phyloP scores from a whole-genome alignment of 2,797 vertebrate genomes.

The Sebastes wilsoni region DNA sequence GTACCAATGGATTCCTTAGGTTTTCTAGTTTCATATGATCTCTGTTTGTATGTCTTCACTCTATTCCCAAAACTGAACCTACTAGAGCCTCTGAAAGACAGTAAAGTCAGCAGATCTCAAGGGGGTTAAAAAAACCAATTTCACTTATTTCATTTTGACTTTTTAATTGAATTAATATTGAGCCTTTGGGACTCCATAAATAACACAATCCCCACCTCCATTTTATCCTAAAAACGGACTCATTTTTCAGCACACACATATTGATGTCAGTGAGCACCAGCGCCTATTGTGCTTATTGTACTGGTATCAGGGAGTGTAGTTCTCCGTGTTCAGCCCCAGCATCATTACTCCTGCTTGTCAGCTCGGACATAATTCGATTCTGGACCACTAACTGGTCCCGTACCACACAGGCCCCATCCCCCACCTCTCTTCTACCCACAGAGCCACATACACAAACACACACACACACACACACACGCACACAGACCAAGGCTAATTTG shows the following conservation, averaged over 20 bases:
- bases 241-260: background rate
- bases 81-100: no score
- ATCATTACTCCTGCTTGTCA: constrained; percentile 52
- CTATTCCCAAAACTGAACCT: no score
- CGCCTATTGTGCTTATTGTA: background rate
- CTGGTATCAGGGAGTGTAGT: background rate
- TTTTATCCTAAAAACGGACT: background rate
- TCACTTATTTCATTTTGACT: background rate
- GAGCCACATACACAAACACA: constrained; percentile 1
- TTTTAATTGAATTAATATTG: background rate
- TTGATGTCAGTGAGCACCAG: background rate
- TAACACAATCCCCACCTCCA: background rate
- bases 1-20: no score
- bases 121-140: background rate
- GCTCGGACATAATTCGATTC: constrained; percentile 64
- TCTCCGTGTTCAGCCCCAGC: constrained; percentile 1
- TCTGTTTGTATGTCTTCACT: no score
- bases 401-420: constrained; percentile 12
- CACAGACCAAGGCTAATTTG: constrained; percentile 48
- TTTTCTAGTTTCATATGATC: no score
- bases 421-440: constrained; percentile 1
- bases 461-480: constrained; percentile 1
- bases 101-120: no score
- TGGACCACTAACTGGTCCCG: constrained; percentile 60
- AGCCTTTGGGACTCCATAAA: background rate